Evolutionary conservation across 2,113 vertebrate species (phyloP).

Genomic region (Onychorhynchus coronatus): DNA sequence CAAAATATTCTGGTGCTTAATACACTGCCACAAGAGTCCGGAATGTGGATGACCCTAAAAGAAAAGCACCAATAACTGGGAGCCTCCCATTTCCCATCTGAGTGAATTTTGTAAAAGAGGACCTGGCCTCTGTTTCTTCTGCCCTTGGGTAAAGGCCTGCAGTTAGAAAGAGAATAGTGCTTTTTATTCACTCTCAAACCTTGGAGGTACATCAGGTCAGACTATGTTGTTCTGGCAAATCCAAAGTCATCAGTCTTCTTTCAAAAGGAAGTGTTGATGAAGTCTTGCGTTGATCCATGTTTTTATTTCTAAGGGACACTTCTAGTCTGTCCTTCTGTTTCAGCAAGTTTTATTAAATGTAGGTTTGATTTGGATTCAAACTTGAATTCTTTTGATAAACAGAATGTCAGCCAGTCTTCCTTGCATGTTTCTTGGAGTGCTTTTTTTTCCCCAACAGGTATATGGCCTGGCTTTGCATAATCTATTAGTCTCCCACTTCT

Average conservation of each 20-base stretch:
- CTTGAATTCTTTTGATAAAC: not conserved
- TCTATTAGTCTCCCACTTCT: constrained; percentile 31
- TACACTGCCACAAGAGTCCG: not conserved
- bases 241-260: not conserved
- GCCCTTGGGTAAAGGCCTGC: not conserved
- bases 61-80: not conserved
- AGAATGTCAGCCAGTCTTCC: not conserved
- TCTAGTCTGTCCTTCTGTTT: not conserved
- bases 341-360: not conserved
- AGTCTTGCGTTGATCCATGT: not conserved
- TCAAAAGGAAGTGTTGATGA: not conserved
- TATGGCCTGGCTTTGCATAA: not conserved
- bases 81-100: not conserved
- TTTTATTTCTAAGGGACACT: not conserved
- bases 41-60: not conserved
- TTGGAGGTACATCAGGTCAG: not conserved
- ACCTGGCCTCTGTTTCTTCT: not conserved
- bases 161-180: not conserved
- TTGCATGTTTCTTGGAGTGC: not conserved
- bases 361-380: not conserved
- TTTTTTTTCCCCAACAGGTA: constrained; percentile 23
- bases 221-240: not conserved
- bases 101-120: not conserved
- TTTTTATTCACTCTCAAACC: not conserved
- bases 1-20: not conserved